Evolutionary conservation across 2,888 invertebrate genomes (phyloP), one percentile per base, ranked within the genome.

Genomic region (Leptinotarsa haldemani): DNA sequence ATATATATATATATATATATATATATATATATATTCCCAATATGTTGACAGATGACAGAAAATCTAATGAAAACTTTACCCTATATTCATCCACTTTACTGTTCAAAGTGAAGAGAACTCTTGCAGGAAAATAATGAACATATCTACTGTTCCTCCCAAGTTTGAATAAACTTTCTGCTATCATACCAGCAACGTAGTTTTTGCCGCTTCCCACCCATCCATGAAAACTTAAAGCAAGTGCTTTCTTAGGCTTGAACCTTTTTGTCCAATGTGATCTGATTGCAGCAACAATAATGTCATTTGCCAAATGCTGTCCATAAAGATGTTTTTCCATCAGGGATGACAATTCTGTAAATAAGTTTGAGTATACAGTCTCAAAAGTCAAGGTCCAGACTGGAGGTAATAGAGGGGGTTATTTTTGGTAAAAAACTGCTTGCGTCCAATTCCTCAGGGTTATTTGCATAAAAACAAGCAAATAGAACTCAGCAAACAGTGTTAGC

Each of bases 201-300:
- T 98, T 98, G 0, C 98, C 98, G 48, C 93, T 93, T 16, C 99
- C 99, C 0, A 97, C 94, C 88, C 93, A 93, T 0, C 99, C 99
- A 88, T 99, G 98, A 81, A 99, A 94, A 83, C 97, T 97, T 82
- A 99, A 90, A 0, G 94, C 95, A 63, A 99, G 88, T 22, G 99
- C 94, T 86, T 98, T 97, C 53, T 86, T 85, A 5, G 91, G 89
- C 64, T 90, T 88, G n/a, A 13, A 18, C 48, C 64, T 47, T 18
- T 83, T 80, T 74, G 25, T 30, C 74, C 91, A 87, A 85, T 95
- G 94, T 75, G 89, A 90, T 78, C 88, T 89, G 5, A 97, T 88
- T 30, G 93, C 92, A 69, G 92, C 90, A 40, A 20, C 4, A 53
- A 93, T 86, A 5, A 96, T 89, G 69, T 92, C 90, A 79, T 88